Evolutionary conservation across 2,797 vertebrate species (phyloP).

Genomic region (Myotis pilosus): DNA sequence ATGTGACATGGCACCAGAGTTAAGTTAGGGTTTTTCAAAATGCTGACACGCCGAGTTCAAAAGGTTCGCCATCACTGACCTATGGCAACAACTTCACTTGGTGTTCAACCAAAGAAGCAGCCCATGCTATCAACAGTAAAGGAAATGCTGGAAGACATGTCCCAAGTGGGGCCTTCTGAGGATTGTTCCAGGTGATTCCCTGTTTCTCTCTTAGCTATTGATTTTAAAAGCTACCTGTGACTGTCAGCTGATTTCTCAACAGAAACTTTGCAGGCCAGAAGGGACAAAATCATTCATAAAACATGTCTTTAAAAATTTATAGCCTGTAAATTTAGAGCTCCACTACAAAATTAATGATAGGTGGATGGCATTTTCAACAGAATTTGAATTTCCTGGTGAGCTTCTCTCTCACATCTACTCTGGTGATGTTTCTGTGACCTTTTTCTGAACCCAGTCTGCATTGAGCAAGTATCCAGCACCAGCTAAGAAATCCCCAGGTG

Average conservation of each 20-base stretch:
- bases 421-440: background rate
- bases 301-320: no score
- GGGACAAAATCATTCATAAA: no score
- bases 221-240: background rate
- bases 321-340: no score
- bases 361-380: background rate
- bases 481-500: conserved; percentile 49
- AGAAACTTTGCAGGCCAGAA: no score
- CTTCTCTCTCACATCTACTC: background rate
- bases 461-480: conserved; percentile 42
- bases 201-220: background rate
- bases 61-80: background rate
- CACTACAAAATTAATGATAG: background rate
- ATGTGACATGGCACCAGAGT: no score
- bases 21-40: no score
- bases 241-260: no score
- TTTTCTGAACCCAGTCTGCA: conserved; percentile 40
- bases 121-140: background rate
- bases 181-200: background rate
- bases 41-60: no score
- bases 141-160: background rate
- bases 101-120: background rate
- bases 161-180: background rate
- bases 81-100: no score
- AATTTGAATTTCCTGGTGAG: conserved; percentile 5